phyloP scores from a whole-genome alignment of 2,888 invertebrate genomes.

The Phyllotreta cruciferae region DNA sequence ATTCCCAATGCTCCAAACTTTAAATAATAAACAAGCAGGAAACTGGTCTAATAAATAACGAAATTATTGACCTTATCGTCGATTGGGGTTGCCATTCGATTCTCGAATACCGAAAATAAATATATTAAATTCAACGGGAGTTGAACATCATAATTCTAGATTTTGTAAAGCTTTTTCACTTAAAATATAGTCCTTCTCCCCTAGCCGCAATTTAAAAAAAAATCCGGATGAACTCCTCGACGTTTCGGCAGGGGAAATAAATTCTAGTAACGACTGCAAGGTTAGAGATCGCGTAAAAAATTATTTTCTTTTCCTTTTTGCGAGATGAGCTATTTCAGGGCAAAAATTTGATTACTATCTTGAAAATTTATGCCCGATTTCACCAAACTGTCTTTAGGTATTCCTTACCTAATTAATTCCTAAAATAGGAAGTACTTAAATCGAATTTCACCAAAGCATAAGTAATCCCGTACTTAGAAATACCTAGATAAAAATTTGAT shows the following conservation, averaged over 20 bases:
- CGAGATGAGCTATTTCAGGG: no score
- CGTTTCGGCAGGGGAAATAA: constrained; percentile 32
- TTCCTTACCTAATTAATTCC: no score
- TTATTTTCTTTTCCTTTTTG: no score
- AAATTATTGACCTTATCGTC: constrained; percentile 39
- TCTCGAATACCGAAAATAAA: constrained; percentile 27
- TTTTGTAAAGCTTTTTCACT: constrained; percentile 42
- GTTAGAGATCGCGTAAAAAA: background rate
- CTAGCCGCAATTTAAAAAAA: constrained; percentile 42
- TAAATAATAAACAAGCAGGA: constrained; percentile 36
- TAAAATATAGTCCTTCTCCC: constrained; percentile 39
- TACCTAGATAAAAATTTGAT: no score
- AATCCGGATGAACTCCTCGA: constrained; percentile 33
- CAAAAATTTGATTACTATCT: background rate
- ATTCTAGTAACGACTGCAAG: constrained; percentile 14
- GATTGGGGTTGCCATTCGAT: constrained; percentile 25
- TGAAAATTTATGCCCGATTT: background rate
- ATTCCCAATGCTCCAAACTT: constrained; percentile 28
- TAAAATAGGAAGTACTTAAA: no score
- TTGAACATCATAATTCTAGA: constrained; percentile 45
- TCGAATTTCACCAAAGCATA: no score
- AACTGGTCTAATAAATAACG: constrained; percentile 36
- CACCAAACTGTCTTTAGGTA: no score
- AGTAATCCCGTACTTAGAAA: no score
- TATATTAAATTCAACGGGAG: constrained; percentile 44